Percentiles rank a stretch among this genome's conserved stretches.
phyloP scores from a whole-genome alignment of 2,888 invertebrate genomes.

The Sthenelais limicola region DNA sequence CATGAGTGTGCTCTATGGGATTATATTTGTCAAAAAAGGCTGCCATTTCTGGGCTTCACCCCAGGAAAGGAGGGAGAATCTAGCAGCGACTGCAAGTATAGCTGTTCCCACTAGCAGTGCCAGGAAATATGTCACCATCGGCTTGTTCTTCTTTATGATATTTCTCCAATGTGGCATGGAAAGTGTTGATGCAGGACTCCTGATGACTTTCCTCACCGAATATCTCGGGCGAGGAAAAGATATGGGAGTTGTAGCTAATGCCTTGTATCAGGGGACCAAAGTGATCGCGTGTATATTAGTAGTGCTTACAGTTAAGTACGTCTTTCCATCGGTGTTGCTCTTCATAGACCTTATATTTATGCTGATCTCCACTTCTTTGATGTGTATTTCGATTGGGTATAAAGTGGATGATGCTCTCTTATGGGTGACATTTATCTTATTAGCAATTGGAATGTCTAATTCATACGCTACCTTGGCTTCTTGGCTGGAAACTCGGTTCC shows the following conservation, averaged over 20 bases:
- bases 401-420: background rate
- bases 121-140: background rate
- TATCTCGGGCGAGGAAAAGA: constrained; percentile 16
- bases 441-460: constrained; percentile 30
- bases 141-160: constrained; percentile 20
- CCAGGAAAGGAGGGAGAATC: background rate
- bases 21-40: background rate
- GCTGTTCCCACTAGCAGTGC: background rate
- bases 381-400: constrained; percentile 7
- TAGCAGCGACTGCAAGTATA: background rate
- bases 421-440: constrained; percentile 26
- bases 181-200: constrained; percentile 18
- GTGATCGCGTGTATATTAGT: constrained; percentile 26
- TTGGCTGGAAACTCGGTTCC: constrained; percentile 25
- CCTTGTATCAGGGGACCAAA: constrained; percentile 35
- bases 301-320: constrained; percentile 3
- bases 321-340: constrained; percentile 4
- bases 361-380: background rate
- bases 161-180: constrained; percentile 38
- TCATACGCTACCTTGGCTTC: constrained; percentile 27
- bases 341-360: constrained; percentile 26
- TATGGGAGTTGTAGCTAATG: constrained; percentile 10
- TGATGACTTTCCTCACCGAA: constrained; percentile 34
- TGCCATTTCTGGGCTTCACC: constrained; percentile 13
- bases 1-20: background rate